Conservation (phyloP, 2,888 invertebrate species). For the Hydrotaea cyrtoneurina region DNA sequence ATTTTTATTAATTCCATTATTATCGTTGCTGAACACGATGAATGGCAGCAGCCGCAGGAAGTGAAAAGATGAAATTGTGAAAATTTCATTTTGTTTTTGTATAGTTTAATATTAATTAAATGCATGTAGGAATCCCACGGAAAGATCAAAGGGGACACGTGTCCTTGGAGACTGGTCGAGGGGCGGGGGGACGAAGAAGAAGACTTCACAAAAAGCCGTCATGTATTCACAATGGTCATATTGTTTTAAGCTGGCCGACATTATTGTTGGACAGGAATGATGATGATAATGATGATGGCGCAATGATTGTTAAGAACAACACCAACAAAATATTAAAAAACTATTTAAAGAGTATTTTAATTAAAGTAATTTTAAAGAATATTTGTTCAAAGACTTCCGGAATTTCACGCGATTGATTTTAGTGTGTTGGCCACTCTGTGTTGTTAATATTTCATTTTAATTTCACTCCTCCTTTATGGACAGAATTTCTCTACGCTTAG, state of each 20-base stretch:
- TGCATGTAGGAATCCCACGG: background rate
- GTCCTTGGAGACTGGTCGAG: background rate
- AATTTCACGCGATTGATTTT: too few relatives aligned
- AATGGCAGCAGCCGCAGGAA: background rate
- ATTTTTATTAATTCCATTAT: constrained; percentile 34
- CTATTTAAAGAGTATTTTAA: background rate
- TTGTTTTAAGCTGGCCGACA: background rate
- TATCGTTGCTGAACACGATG: constrained; percentile 14
- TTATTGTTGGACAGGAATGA: too few relatives aligned
- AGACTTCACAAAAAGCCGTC: background rate
- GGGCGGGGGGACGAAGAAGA: background rate
- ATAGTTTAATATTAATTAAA: constrained; percentile 33
- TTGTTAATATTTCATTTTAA: constrained; percentile 1
- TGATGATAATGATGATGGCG: background rate
- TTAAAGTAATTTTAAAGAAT: background rate
- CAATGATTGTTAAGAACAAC: constrained; percentile 7
- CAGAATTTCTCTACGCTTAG: background rate
- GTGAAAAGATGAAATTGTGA: constrained; percentile 1
- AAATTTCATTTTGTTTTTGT: background rate
- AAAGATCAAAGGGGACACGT: background rate
- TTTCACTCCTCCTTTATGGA: background rate
- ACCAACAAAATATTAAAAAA: too few relatives aligned
- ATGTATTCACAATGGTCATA: background rate
- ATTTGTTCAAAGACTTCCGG: too few relatives aligned
- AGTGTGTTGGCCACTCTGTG: too few relatives aligned